These are phyloP conservation scores for Oreohelix idahoensis DNA, from an alignment of 1,140 invertebrate species.

Conservation along the genomic window DNA sequence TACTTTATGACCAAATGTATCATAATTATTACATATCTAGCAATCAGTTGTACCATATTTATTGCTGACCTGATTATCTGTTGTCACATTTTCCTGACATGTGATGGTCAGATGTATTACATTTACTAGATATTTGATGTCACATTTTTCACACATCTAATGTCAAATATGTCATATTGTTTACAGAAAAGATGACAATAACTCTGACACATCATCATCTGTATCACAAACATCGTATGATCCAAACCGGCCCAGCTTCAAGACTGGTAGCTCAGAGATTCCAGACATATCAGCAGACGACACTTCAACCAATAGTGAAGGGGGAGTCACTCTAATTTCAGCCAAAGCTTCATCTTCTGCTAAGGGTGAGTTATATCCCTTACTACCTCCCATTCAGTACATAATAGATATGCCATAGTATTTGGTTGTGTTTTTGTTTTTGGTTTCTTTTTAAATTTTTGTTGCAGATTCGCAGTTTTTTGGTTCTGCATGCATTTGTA, in stretches of 20 bases:
- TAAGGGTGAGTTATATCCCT: constrained; percentile 33
- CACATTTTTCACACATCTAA: too few species aligned
- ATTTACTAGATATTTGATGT: too few species aligned
- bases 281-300: constrained; percentile 55
- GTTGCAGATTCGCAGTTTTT: constrained; percentile 9
- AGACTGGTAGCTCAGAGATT: constrained; percentile 64
- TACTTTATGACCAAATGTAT: too few species aligned
- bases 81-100: too few species aligned
- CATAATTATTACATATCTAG: too few species aligned
- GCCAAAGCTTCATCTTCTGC: constrained; percentile 39
- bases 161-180: too few species aligned
- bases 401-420: too few species aligned
- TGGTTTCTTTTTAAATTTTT: not conserved
- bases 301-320: constrained; percentile 41
- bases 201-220: constrained; percentile 63
- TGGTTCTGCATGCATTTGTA: not conserved
- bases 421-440: not conserved
- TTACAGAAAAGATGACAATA: constrained; percentile 45
- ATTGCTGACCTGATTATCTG: too few species aligned
- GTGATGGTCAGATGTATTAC: too few species aligned
- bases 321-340: constrained; percentile 43
- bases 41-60: too few species aligned
- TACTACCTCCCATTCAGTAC: too few species aligned
- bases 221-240: constrained; percentile 70
- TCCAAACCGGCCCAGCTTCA: constrained; percentile 62